Percentiles rank a stretch among this genome's conserved stretches.
phyloP scores from a whole-genome alignment of 2,113 vertebrate species.

The Neolamprologus fasciatus region DNA sequence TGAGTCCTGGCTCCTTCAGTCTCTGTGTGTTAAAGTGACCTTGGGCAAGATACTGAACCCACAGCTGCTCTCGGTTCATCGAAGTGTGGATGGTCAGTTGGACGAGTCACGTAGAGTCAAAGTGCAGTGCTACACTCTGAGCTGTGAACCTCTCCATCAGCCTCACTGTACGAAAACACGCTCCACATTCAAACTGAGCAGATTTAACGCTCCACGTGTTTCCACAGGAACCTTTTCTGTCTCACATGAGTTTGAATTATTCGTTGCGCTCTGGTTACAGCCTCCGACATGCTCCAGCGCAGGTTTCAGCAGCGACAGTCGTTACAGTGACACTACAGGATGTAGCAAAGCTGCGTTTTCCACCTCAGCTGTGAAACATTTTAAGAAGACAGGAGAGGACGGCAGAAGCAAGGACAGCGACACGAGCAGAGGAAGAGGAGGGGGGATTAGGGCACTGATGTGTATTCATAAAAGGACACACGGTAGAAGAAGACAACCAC shows the following conservation, averaged over 20 bases:
- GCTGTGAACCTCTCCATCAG: not conserved
- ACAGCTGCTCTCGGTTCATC: not conserved
- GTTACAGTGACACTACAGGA: not conserved
- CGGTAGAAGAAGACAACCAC: not conserved
- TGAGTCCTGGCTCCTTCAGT: not conserved
- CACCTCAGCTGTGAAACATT: not conserved
- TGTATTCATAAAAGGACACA: not conserved
- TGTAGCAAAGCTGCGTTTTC: not conserved
- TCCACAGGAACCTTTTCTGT: not conserved
- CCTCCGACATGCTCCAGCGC: not conserved
- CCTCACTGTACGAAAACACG: not conserved
- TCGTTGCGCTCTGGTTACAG: not conserved
- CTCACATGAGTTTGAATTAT: not conserved
- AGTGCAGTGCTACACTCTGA: not conserved
- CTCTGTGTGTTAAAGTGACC: not conserved
- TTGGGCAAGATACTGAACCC: not conserved
- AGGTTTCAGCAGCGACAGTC: not conserved
- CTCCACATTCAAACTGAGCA: not conserved
- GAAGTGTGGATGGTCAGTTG: not conserved
- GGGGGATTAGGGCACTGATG: not conserved
- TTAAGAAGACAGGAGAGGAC: not conserved
- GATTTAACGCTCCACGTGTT: not conserved
- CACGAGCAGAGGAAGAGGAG: not conserved
- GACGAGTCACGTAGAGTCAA: not conserved
- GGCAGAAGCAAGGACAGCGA: not conserved